Conservation (phyloP, 2,113 vertebrate species). For the Colistium nudipinnis region DNA sequence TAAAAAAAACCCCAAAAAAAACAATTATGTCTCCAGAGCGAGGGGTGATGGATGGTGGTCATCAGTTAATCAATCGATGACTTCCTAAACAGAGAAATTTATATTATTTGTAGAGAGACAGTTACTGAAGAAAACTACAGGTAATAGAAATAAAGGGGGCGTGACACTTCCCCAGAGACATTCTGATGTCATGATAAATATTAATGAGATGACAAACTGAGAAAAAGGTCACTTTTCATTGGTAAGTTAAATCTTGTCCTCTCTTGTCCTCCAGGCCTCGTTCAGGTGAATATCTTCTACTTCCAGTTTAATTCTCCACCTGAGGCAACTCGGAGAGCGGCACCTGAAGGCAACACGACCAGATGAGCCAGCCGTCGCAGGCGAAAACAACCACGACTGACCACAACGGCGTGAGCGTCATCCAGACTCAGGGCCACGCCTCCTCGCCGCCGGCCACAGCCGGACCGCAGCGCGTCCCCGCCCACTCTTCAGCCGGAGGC, state of each 20-base stretch:
- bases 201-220: not conserved
- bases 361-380: conserved; percentile 92
- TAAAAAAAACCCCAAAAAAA: conserved; percentile 1
- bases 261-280: not conserved
- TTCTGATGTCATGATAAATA: no score
- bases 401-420: conserved; percentile 88
- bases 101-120: no score
- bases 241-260: not conserved
- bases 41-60: not conserved
- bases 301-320: conserved; percentile 17
- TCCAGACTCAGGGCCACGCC: conserved; percentile 84
- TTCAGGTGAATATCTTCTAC: not conserved
- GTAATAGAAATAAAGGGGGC: no score
- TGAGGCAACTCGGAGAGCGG: conserved; percentile 41
- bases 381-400: conserved; percentile 80
- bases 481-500: conserved; percentile 76
- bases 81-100: no score
- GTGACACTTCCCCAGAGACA: no score
- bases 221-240: not conserved
- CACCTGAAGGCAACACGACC: conserved; percentile 74
- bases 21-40: conserved; percentile 19
- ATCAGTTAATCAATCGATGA: no score
- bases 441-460: conserved; percentile 39
- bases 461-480: conserved; percentile 86
- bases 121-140: no score